These are phyloP conservation scores for Monochamus saltuarius DNA, from an alignment of 1,140 invertebrate genomes.

Conservation along the genomic window DNA sequence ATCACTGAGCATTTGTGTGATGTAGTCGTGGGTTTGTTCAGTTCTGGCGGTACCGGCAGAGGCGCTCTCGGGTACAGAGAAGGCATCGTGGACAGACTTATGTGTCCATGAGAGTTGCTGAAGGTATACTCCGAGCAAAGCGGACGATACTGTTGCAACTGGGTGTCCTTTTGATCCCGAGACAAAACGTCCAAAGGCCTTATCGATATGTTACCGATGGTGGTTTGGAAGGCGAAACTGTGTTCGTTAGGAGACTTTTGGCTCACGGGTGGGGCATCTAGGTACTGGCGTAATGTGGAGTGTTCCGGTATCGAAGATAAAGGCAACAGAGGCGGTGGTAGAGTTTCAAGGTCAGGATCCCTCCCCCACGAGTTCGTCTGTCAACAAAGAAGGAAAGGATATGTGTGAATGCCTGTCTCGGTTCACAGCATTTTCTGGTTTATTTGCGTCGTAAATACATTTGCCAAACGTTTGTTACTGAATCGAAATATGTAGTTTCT, in stretches of 20 bases:
- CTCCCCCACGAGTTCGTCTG: slow-evolving; percentile 59
- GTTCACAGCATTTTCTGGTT: slow-evolving; percentile 24
- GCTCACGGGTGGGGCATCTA: slow-evolving; percentile 27
- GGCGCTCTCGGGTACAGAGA: slow-evolving; percentile 34
- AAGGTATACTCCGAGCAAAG: slow-evolving; percentile 15
- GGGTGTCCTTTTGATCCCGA: neutral
- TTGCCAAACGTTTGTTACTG: neutral
- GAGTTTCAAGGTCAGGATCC: slow-evolving; percentile 17
- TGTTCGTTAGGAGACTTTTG: neutral
- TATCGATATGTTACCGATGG: slow-evolving; percentile 2
- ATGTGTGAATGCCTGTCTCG: slow-evolving; percentile 51
- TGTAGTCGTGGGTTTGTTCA: slow-evolving; percentile 23
- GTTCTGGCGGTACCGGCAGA: slow-evolving; percentile 36
- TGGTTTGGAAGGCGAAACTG: neutral
- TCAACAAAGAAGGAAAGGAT: slow-evolving; percentile 69
- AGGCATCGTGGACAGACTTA: slow-evolving; percentile 23
- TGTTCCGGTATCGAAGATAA: slow-evolving; percentile 21
- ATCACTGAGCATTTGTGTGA: slow-evolving; percentile 55
- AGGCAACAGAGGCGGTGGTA: slow-evolving; percentile 17
- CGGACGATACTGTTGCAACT: neutral
- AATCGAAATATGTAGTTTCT: neutral
- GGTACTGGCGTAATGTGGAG: slow-evolving; percentile 30
- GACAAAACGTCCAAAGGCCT: neutral
- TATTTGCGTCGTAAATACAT: slow-evolving; percentile 11
- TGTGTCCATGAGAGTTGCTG: slow-evolving; percentile 11